phyloP scores from a whole-genome alignment of 2,113 vertebrate genomes.

The Lepidothrix coronata region DNA sequence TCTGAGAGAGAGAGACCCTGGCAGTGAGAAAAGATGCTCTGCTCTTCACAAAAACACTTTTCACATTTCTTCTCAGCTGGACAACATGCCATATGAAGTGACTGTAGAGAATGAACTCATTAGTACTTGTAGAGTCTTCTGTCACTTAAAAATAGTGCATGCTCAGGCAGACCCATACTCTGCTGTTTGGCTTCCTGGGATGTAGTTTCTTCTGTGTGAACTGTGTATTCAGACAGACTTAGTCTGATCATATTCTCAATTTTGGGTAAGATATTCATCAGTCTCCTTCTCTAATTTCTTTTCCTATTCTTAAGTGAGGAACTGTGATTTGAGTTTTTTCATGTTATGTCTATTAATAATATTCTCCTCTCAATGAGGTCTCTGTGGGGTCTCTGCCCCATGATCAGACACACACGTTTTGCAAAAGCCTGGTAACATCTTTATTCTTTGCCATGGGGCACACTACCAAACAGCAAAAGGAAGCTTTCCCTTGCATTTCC shows the following conservation, averaged over 20 bases:
- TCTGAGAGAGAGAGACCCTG: neutral
- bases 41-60: neutral
- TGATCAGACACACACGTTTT: neutral
- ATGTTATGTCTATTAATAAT: neutral
- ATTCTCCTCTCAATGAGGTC: neutral
- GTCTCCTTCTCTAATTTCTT: neutral
- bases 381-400: neutral
- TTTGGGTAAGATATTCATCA: neutral
- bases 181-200: neutral
- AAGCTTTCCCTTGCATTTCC: neutral
- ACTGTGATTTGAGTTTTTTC: neutral
- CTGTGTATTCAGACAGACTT: neutral
- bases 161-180: neutral
- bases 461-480: neutral
- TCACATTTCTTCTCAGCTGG: neutral
- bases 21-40: neutral
- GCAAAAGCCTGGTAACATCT: neutral
- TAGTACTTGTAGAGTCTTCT: neutral
- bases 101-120: neutral
- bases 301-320: neutral
- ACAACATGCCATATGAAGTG: neutral
- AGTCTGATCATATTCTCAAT: neutral
- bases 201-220: neutral
- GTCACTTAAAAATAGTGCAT: neutral
- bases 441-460: neutral